Percentiles rank a stretch among this genome's conserved stretches.
Conservation (phyloP, 2,888 invertebrate genomes). For the Patella depressa region DNA sequence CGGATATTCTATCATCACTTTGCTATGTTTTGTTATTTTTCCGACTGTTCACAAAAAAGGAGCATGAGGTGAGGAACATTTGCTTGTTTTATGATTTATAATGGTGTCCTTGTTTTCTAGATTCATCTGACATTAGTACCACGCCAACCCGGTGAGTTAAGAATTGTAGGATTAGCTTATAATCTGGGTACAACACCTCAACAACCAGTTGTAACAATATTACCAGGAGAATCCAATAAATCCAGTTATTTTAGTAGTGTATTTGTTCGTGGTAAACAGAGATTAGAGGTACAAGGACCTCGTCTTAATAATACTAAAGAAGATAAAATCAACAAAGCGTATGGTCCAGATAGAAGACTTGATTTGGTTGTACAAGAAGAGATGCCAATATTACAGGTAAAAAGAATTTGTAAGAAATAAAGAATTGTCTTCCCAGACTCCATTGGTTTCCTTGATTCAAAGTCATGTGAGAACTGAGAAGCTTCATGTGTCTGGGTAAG, state of each 20-base stretch:
- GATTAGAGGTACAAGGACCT: conserved; percentile 74
- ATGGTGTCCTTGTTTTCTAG: conserved; percentile 48
- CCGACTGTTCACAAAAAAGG: background rate
- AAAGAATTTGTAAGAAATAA: background rate
- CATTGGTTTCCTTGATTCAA: too few species aligned
- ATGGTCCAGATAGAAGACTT: conserved; percentile 80
- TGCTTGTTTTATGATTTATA: too few species aligned
- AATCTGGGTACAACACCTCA: conserved; percentile 71
- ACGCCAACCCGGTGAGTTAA: conserved; percentile 80
- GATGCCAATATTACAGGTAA: conserved; percentile 86
- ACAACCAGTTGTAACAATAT: conserved; percentile 15
- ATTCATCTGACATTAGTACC: conserved; percentile 83
- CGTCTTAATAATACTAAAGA: conserved; percentile 75
- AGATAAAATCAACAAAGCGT: conserved; percentile 73
- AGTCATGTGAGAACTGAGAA: too few species aligned
- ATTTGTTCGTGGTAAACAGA: conserved; percentile 70
- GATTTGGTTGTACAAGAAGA: conserved; percentile 82
- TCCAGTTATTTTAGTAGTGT: conserved; percentile 59
- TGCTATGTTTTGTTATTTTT: background rate
- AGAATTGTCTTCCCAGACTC: background rate
- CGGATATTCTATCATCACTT: background rate
- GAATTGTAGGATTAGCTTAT: conserved; percentile 82
- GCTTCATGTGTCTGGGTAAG: background rate
- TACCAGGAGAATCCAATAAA: conserved; percentile 29
- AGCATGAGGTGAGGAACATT: background rate